Evolutionary conservation across 2,888 invertebrate species (phyloP).

Genomic region (Drepana falcataria): DNA sequence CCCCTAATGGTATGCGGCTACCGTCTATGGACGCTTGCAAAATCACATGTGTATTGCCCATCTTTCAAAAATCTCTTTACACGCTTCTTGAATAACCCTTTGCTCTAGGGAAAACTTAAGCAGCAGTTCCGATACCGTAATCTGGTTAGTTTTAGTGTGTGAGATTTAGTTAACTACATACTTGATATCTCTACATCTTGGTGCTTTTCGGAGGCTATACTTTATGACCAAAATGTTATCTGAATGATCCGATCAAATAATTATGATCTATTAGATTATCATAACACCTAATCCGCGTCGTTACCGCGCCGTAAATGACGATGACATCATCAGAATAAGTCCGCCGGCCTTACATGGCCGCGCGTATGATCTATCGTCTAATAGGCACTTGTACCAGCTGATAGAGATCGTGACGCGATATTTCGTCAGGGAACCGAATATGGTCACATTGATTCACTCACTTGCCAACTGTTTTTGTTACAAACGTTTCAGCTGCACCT

Average conservation of each 20-base stretch:
- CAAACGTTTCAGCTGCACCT: conserved; percentile 23
- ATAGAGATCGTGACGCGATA: conserved; percentile 52
- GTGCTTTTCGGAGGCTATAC: too few relatives aligned
- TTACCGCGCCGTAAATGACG: conserved; percentile 35
- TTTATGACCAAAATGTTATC: too few relatives aligned
- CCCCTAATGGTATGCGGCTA: too few relatives aligned
- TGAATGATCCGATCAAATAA: conserved; percentile 13
- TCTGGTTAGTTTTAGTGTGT: too few relatives aligned
- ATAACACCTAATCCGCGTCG: conserved; percentile 8
- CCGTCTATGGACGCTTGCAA: too few relatives aligned
- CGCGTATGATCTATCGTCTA: conserved; percentile 65
- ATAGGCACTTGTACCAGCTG: conserved; percentile 57
- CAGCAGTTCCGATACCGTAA: too few relatives aligned
- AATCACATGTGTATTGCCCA: too few relatives aligned
- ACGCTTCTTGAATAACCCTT: too few relatives aligned
- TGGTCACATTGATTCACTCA: conserved; percentile 36
- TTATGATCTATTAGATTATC: not conserved
- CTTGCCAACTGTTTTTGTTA: conserved; percentile 19
- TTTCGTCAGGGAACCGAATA: conserved; percentile 42
- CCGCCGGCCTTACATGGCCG: conserved; percentile 67
- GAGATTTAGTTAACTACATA: too few relatives aligned
- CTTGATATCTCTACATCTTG: too few relatives aligned
- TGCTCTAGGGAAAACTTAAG: too few relatives aligned
- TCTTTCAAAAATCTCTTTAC: too few relatives aligned
- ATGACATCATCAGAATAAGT: conserved; percentile 71